Evolutionary conservation across 2,797 vertebrate species (phyloP).

Genomic region (Trachops cirrhosus): DNA sequence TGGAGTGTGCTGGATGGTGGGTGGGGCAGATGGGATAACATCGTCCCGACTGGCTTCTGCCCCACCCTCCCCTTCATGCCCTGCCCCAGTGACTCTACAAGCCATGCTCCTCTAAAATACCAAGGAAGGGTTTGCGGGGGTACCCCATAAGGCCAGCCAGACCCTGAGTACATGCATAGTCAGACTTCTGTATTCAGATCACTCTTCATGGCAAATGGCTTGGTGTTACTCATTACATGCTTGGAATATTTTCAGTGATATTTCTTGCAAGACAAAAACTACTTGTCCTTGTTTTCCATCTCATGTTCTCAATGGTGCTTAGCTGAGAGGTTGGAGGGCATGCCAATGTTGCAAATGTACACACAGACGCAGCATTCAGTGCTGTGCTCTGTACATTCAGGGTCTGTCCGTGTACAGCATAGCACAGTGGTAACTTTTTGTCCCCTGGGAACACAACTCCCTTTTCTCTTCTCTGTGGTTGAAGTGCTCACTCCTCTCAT

Average conservation of each 20-base stretch:
- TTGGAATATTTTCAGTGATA: background rate
- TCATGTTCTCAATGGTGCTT: background rate
- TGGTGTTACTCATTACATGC: background rate
- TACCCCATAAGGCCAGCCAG: background rate
- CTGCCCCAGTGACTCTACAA: background rate
- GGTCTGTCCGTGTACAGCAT: background rate
- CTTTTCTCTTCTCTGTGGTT: background rate
- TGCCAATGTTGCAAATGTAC: no score
- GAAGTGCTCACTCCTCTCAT: background rate
- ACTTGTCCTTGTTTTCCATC: background rate
- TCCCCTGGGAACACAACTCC: background rate
- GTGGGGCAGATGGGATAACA: background rate
- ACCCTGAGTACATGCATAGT: background rate
- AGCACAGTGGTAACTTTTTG: background rate
- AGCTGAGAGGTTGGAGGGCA: background rate
- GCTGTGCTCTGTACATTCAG: background rate
- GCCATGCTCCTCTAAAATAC: background rate
- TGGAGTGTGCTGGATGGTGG: accelerated
- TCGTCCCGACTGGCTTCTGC: background rate
- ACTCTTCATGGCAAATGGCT: background rate
- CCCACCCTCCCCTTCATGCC: background rate
- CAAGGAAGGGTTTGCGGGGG: background rate
- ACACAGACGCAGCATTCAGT: background rate
- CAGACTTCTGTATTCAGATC: background rate
- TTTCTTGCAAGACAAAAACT: background rate